Evolutionary conservation across 2,888 invertebrate species (phyloP), one percentile per base, ranked within the genome.

Genomic region (Thecophora atra): DNA sequence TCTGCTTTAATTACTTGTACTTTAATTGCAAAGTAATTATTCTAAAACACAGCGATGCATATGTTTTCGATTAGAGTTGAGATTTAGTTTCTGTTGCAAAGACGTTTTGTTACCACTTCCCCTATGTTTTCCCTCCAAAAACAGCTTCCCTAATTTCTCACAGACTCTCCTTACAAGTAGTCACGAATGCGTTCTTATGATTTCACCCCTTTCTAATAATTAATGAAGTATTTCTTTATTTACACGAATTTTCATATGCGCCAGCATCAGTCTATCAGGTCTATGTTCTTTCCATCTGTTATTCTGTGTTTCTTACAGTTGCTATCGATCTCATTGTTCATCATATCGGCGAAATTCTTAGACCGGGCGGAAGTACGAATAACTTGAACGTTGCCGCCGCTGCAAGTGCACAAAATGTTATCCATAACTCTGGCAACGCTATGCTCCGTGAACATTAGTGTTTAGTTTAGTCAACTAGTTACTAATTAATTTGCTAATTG

Each of bases 291-390:
- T 69, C 69, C 69, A 47, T 63, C 70, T 70, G 70, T 70, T 70
- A 70, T 63, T 70, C 30, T 83, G 81, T 84, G 84, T 85, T 82
- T 91, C 90, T 94, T 95, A 90, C 94, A 98, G 99, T 99, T 91
- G 99, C 99, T 89, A 98, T 99, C 89, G 97, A 98, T 90, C 91
- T 99, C 88, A 98, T 99, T 89, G 98, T 98, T 83, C 97, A 98
- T 88, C 98, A 99, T 91, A 98, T 99, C 89, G 93, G 97, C 91
- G 98, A 98, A 89, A 93, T 97, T 84, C 92, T 98, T 89, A 93
- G 90, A 85, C 88, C 87, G 81, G 88, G 88, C 85, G 83, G 87
- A 87, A 82, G 85, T 83, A 82, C 84, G 85, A 87, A 87, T 86
- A 87, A 86, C 84, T 85, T 87, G 87, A 87, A 87, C 86, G 79